Base-by-base conservation (phyloP, 2,888 invertebrate species). In the Cryptops parisi region DNA sequence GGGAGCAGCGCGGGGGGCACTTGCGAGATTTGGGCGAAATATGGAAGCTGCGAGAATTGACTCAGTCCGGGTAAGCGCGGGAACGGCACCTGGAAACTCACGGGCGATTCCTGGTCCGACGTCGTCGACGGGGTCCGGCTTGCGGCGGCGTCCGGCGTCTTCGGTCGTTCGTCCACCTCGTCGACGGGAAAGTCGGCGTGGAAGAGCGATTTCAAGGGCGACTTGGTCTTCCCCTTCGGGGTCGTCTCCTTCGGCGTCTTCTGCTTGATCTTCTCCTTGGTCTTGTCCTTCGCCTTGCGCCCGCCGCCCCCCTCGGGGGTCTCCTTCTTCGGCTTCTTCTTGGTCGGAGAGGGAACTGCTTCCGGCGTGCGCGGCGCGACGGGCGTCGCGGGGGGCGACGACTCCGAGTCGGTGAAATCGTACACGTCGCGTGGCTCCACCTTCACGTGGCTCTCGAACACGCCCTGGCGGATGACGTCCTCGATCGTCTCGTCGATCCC, bases 331-430 rank as follows among this genome's bases (percentile, higher is more conserved):
- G 33, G 19, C 26, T 55, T 52, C 21, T 54, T 50, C 9, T 46
- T 40, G 15, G n/a, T 39, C 24, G 33, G 46, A 12, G 21, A 45
- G 24, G 25, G 39, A 39, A 15, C 21, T 21, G n/a, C 45, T 21
- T 46, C 50, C 15, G 40, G 33, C 5, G 44, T 21, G 15, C 26
- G 39, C 19, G 41, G 41, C 5, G 46, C 23, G 6, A 39, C 44
- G 17, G 44, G 27, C 38, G 52, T 46, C 17, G 44, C 40, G 17
- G 48, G 46, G 23, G 55, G 19, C n/a, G 40, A 38, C 22, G 45
- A 39, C 3, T 55, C 55, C 6, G 53, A 53, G 23, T 55, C 55
- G 2, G 55, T 55, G 27, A 55, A 55, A 17, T 55, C 55, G 19
- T 55, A 55, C 9, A 55, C 51, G 25, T 55, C 55, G 3, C 49